Percentiles rank a stretch among this genome's conserved stretches.
These are phyloP conservation scores for Hypomesus transpacificus DNA, from an alignment of 2,113 vertebrate genomes.

Conservation along the genomic window DNA sequence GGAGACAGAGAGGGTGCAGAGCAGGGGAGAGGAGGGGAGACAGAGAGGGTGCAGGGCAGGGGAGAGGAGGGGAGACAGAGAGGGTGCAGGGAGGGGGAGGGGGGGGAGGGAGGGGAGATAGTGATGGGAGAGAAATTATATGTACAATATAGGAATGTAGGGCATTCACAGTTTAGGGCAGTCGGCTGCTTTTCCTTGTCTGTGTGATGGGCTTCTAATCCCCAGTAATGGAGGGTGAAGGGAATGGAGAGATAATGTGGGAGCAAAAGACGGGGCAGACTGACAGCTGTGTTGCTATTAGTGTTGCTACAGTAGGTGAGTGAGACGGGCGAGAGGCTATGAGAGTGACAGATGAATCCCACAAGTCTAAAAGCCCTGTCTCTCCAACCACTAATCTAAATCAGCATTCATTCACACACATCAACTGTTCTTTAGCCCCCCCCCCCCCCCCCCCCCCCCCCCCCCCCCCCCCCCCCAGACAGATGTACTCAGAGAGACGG, in stretches of 20 bases:
- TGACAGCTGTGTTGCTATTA: too few relatives aligned
- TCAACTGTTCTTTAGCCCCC: constrained; percentile 1
- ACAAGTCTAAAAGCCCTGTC: background rate
- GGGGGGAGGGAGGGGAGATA: background rate
- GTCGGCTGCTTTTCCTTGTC: too few relatives aligned
- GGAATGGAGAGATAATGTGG: too few relatives aligned
- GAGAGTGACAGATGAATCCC: background rate
- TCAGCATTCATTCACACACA: background rate
- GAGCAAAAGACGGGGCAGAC: too few relatives aligned
- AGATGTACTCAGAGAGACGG: constrained; percentile 31
- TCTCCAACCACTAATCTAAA: background rate
- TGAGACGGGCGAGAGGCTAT: background rate
- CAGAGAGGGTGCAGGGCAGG: background rate
- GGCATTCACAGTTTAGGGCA: too few relatives aligned
- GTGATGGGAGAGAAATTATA: background rate
- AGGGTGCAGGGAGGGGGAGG: background rate
- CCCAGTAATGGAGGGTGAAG: too few relatives aligned
- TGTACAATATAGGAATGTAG: too few relatives aligned
- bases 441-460: background rate
- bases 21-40: background rate
- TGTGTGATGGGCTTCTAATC: too few relatives aligned
- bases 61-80: background rate
- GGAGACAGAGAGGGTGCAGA: too few relatives aligned
- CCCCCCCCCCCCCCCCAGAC: background rate
- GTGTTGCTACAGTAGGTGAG: background rate